A percentile compares a stretch with the other conserved stretches of the same genome.
Evolutionary conservation across 1,140 invertebrate genomes (phyloP).

Genomic region (Tetramorium alpestre): DNA sequence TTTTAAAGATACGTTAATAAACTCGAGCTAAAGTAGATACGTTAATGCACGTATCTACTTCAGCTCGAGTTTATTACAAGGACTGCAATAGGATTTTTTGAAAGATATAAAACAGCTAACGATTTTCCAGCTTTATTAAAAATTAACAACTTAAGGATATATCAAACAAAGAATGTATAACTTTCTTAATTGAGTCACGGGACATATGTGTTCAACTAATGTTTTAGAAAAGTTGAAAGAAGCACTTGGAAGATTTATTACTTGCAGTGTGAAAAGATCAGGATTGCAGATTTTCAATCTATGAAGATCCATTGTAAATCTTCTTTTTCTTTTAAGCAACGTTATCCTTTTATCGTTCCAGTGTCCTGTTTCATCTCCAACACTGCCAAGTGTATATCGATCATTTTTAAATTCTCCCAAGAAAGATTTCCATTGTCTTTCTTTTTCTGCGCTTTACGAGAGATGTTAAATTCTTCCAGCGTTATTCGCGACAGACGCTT

Average conservation of each 20-base stretch:
- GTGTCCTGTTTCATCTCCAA: neutral
- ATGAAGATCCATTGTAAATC: neutral
- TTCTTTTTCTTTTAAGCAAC: neutral
- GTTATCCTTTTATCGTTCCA: neutral
- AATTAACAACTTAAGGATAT: too few species aligned
- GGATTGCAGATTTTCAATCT: neutral
- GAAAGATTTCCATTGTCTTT: neutral
- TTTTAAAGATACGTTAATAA: too few species aligned
- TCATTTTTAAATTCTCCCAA: neutral
- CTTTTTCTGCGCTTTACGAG: neutral
- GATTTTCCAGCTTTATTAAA: too few species aligned
- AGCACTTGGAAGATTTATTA: neutral
- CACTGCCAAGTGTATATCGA: constrained; percentile 35
- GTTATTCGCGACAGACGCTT: too few species aligned
- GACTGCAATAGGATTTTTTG: too few species aligned
- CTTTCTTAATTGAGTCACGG: neutral
- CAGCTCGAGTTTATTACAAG: too few species aligned
- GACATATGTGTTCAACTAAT: neutral
- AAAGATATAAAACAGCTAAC: too few species aligned
- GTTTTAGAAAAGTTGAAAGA: neutral
- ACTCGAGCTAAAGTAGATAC: too few species aligned
- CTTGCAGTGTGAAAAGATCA: neutral
- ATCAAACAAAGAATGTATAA: neutral
- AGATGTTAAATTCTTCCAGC: neutral
- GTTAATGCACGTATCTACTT: too few species aligned